Percentiles rank a stretch among this genome's conserved stretches.
Evolutionary conservation across 2,797 vertebrate genomes (phyloP).

Genomic region (Serranus cabrilla): DNA sequence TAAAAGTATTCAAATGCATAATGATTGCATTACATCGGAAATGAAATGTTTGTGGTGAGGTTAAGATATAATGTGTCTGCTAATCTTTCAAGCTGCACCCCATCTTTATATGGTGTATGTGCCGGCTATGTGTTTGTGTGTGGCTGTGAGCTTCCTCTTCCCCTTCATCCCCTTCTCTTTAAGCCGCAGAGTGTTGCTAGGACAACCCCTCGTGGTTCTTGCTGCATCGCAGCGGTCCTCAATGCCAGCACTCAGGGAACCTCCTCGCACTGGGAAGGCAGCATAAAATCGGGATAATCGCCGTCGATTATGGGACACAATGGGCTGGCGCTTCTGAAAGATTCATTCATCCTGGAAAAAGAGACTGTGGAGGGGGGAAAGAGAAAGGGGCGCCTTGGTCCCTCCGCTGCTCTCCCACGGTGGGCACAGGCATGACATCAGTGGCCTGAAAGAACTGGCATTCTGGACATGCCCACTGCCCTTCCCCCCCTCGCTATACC

Average conservation of each 20-base stretch:
- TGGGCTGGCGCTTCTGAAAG: slow-evolving; percentile 85
- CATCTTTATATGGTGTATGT: slow-evolving; percentile 52
- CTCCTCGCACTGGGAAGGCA: slow-evolving; percentile 84
- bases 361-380: slow-evolving; percentile 72
- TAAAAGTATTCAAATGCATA: neutral
- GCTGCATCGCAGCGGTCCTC: slow-evolving; percentile 78
- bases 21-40: neutral
- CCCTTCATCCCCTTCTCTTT: slow-evolving; percentile 75
- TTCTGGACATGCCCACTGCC: slow-evolving; percentile 81
- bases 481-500: slow-evolving; percentile 57
- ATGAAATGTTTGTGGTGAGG: slow-evolving; percentile 4
- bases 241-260: slow-evolving; percentile 83
- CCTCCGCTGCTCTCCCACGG: slow-evolving; percentile 88
- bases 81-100: slow-evolving; percentile 33
- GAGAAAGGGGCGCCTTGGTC: slow-evolving; percentile 76
- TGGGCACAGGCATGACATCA: slow-evolving; percentile 90
- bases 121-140: slow-evolving; percentile 56
- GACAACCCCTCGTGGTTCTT: slow-evolving; percentile 83
- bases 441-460: slow-evolving; percentile 84
- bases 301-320: slow-evolving; percentile 88
- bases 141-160: slow-evolving; percentile 72
- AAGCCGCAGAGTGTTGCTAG: slow-evolving; percentile 83
- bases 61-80: slow-evolving; percentile 26
- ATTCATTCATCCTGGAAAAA: slow-evolving; percentile 88
- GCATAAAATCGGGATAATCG: slow-evolving; percentile 90